phyloP scores from a whole-genome alignment of 2,888 invertebrate genomes.

The Netelia inedita region DNA sequence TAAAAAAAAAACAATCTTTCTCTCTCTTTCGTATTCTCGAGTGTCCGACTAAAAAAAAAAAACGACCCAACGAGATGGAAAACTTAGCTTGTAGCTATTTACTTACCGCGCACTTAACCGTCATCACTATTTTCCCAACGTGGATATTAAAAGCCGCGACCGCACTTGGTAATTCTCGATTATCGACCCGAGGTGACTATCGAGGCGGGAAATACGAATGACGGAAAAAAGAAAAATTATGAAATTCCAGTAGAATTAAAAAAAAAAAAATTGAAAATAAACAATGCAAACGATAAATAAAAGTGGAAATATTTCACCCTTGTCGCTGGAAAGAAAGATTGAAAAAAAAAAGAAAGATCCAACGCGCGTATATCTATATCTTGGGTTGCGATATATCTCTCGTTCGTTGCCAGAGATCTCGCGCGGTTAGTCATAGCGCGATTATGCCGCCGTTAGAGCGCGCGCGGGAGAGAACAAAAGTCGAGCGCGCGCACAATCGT shows the following conservation, averaged over 20 bases:
- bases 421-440: conserved; percentile 46
- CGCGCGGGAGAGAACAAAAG: conserved; percentile 33
- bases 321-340: too few relatives aligned
- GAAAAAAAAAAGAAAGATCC: too few relatives aligned
- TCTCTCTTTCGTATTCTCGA: neutral
- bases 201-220: too few relatives aligned
- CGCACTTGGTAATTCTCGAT: too few relatives aligned
- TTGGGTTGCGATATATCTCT: neutral
- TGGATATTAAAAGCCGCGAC: neutral
- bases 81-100: conserved; percentile 36
- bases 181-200: too few relatives aligned
- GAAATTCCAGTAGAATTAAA: too few relatives aligned
- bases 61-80: conserved; percentile 33
- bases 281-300: too few relatives aligned
- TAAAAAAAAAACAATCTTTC: neutral
- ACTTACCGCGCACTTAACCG: conserved; percentile 23
- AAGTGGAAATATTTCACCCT: too few relatives aligned
- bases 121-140: neutral
- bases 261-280: too few relatives aligned
- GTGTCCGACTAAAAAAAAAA: neutral
- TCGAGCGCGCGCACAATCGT: conserved; percentile 55
- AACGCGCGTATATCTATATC: neutral
- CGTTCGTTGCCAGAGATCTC: neutral
- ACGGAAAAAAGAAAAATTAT: too few relatives aligned
- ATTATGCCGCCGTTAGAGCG: conserved; percentile 25